These are phyloP conservation scores for Allacma fusca DNA, from an alignment of 2,888 invertebrate genomes.

Conservation along the genomic window DNA sequence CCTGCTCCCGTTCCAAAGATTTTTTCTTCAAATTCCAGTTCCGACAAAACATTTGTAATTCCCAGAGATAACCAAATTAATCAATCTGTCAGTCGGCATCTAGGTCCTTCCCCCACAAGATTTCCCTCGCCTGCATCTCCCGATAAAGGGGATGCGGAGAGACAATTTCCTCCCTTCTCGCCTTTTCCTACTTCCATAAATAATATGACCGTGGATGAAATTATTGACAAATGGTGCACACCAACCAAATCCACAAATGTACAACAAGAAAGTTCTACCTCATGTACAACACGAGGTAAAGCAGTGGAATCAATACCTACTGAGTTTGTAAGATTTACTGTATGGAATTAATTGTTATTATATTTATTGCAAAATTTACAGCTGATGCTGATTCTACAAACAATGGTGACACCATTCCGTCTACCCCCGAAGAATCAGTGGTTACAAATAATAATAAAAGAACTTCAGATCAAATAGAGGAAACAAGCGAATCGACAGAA, in stretches of 20 bases:
- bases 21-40: background rate
- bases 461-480: background rate
- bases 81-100: background rate
- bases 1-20: background rate
- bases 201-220: slow-evolving; percentile 15
- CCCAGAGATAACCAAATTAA: background rate
- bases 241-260: background rate
- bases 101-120: background rate
- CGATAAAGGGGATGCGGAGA: background rate
- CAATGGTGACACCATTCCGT: background rate
- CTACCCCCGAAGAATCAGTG: background rate
- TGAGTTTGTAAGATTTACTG: no score
- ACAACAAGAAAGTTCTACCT: background rate
- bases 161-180: background rate
- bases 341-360: no score
- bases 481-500: background rate
- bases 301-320: no score
- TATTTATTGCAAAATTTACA: no score
- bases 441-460: background rate
- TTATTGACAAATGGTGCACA: slow-evolving; percentile 13
- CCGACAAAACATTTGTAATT: background rate
- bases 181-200: background rate
- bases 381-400: background rate
- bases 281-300: background rate
- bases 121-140: background rate